phyloP scores from a whole-genome alignment of 53 echinoderm and acorn worm genomes.

The Glandiceps talaboti region DNA sequence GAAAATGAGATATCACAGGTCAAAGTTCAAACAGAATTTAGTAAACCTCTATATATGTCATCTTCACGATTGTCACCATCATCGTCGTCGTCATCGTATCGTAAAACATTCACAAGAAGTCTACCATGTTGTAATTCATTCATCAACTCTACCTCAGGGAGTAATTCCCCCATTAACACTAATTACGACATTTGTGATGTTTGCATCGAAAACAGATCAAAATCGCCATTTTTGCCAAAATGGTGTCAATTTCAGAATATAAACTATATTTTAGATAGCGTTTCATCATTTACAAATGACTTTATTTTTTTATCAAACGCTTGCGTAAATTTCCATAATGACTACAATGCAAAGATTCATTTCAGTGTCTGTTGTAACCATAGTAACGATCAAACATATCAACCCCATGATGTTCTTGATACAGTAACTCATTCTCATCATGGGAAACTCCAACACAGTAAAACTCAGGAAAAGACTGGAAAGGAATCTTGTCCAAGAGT shows the following conservation, averaged over 20 bases:
- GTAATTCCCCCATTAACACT: background rate
- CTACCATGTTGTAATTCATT: background rate
- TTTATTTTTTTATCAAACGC: background rate
- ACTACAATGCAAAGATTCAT: background rate
- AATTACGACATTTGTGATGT: background rate
- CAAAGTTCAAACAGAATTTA: background rate
- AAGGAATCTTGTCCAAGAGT: background rate
- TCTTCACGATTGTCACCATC: background rate
- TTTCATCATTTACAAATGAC: background rate
- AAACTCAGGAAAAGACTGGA: background rate
- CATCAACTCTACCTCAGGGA: background rate
- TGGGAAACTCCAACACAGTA: background rate
- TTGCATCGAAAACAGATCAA: background rate
- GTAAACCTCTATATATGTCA: background rate
- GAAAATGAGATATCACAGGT: background rate
- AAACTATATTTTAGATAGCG: background rate
- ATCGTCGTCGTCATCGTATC: background rate
- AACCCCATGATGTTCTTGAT: too few relatives aligned
- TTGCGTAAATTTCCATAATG: background rate
- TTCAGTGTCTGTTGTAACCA: background rate
- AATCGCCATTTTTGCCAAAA: background rate
- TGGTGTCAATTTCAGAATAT: background rate
- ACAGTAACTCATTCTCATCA: too few relatives aligned
- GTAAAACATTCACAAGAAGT: background rate
- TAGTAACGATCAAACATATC: background rate